phyloP scores from a whole-genome alignment of 2,113 vertebrate genomes.

The Thinocorus orbignyianus region DNA sequence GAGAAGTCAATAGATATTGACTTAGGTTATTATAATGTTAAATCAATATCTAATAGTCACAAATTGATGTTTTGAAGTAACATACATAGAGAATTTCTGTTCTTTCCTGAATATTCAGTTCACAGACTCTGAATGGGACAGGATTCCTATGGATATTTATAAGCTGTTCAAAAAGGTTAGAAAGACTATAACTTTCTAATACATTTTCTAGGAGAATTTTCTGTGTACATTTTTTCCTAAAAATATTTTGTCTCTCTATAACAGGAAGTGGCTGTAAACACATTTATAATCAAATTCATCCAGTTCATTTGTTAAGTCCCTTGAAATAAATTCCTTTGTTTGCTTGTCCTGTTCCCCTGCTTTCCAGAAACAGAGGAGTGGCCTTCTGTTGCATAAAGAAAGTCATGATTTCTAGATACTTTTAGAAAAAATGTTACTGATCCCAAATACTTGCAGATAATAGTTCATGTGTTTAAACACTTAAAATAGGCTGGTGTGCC shows the following conservation, averaged over 20 bases:
- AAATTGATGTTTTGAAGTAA: not conserved
- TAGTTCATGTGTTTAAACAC: not conserved
- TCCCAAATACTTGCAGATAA: not conserved
- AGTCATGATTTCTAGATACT: not conserved
- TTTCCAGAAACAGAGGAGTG: not conserved
- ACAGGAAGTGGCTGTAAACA: not conserved
- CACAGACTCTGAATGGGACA: not conserved
- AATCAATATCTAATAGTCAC: not conserved
- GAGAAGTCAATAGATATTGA: not conserved
- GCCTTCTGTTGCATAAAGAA: not conserved
- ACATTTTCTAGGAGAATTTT: not conserved
- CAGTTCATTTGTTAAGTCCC: not conserved
- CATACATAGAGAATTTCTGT: not conserved
- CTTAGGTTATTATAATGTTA: not conserved
- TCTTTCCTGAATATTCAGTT: not conserved
- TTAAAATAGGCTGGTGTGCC: not conserved
- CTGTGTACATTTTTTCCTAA: not conserved
- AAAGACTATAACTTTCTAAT: not conserved
- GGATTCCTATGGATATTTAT: not conserved
- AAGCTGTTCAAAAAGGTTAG: not conserved
- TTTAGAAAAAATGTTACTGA: not conserved
- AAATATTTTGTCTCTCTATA: not conserved
- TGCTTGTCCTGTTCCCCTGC: not conserved
- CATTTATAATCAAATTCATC: not conserved
- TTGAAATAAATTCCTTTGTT: not conserved